Percentiles rank a stretch among this genome's conserved stretches.
Evolutionary conservation across 2,113 vertebrate genomes (phyloP).

Genomic region (Melanerpes formicivorus): DNA sequence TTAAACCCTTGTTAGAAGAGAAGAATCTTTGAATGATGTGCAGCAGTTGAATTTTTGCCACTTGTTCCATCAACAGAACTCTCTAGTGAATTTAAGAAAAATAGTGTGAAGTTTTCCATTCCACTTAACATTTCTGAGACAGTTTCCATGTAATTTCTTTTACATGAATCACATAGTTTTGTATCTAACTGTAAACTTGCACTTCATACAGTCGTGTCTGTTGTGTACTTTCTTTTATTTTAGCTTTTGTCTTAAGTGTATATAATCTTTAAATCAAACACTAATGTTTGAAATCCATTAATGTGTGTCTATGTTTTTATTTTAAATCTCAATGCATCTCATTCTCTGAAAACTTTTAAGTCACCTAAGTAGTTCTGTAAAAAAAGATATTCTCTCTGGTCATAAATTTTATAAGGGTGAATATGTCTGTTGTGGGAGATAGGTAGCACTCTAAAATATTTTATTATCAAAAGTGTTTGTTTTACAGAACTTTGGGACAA

Average conservation of each 20-base stretch:
- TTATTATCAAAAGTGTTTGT: conserved; percentile 72
- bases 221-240: conserved; percentile 4
- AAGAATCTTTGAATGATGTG: neutral
- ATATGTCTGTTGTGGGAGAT: conserved; percentile 46
- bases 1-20: neutral
- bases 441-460: conserved; percentile 52
- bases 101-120: neutral
- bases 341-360: neutral
- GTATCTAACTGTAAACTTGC: conserved; percentile 25
- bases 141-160: conserved; percentile 14
- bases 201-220: conserved; percentile 12
- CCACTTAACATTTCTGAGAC: neutral
- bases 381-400: neutral
- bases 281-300: conserved; percentile 39
- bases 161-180: conserved; percentile 5
- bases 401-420: neutral
- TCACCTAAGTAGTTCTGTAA: conserved; percentile 24
- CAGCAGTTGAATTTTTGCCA: neutral
- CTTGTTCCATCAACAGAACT: neutral
- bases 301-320: conserved; percentile 34
- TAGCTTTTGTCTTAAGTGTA: conserved; percentile 33
- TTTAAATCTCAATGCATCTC: conserved; percentile 45
- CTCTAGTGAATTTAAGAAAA: neutral
- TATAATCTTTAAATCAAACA: conserved; percentile 39
- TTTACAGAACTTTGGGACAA: conserved; percentile 82